These are phyloP conservation scores for Sylvia borin DNA, from an alignment of 2,797 vertebrate genomes.

Conservation along the genomic window DNA sequence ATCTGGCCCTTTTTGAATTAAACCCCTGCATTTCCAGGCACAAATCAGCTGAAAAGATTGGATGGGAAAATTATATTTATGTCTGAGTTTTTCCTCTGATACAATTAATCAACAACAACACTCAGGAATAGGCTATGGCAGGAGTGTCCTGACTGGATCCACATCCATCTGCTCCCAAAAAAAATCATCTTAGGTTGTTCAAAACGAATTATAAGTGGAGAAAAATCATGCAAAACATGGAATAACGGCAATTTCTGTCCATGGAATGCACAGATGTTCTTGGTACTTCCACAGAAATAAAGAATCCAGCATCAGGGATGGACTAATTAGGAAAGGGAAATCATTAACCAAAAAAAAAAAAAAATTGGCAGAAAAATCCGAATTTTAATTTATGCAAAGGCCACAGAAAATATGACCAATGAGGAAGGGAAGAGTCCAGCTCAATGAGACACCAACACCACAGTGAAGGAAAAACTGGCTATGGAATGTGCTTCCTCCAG, in stretches of 20 bases:
- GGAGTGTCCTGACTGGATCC: not conserved
- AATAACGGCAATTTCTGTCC: not conserved
- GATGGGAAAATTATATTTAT: not conserved
- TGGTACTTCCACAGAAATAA: not conserved
- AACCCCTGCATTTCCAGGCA: not conserved
- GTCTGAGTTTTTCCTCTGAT: not conserved
- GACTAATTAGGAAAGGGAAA: not conserved
- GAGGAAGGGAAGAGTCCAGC: not conserved
- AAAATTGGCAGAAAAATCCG: not conserved
- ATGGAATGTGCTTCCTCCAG: not conserved
- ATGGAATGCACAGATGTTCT: not conserved
- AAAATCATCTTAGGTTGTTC: not conserved
- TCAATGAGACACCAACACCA: not conserved
- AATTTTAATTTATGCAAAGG: not conserved
- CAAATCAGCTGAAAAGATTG: not conserved
- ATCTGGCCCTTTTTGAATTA: not conserved
- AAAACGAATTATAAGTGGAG: not conserved
- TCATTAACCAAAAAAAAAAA: not conserved
- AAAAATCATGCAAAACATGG: not conserved
- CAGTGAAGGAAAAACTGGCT: not conserved
- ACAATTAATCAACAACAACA: not conserved
- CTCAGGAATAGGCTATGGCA: not conserved
- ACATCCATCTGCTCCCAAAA: not conserved
- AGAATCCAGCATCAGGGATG: not conserved
- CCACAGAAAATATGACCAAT: not conserved